Evolutionary conservation across 2,797 vertebrate genomes (phyloP).

Genomic region (Anomalospiza imberbis): DNA sequence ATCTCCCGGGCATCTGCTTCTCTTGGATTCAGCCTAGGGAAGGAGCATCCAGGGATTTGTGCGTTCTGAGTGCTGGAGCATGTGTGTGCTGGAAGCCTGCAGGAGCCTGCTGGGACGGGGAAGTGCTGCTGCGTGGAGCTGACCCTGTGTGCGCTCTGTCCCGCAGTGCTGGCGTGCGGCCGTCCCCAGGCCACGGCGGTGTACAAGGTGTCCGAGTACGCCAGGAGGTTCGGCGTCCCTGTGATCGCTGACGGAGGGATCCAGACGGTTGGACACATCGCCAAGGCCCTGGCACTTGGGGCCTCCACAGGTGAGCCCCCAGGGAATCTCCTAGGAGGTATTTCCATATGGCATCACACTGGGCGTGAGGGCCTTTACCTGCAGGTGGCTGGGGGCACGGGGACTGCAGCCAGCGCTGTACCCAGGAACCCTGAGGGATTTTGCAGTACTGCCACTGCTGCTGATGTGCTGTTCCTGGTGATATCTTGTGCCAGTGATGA

Average conservation of each 20-base stretch:
- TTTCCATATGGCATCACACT: rapidly evolving
- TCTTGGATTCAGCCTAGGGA: neutral
- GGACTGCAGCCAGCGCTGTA: neutral
- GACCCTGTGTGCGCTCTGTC: neutral
- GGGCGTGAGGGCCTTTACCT: rapidly evolving
- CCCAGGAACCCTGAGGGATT: neutral
- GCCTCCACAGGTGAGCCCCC: slow-evolving; percentile 88
- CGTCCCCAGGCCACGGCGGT: slow-evolving; percentile 95
- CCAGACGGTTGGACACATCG: slow-evolving; percentile 92
- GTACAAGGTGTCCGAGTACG: slow-evolving; percentile 98
- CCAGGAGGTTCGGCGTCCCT: slow-evolving; percentile 89
- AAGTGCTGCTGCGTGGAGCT: neutral
- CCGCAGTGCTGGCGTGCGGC: slow-evolving; percentile 90
- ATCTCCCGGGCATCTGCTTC: neutral
- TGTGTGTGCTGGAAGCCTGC: slow-evolving; percentile 36
- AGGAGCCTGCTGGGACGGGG: slow-evolving; percentile 11
- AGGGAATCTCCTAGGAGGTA: neutral
- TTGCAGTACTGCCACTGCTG: neutral
- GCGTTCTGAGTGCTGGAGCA: slow-evolving; percentile 41
- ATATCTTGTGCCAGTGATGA: slow-evolving; percentile 85
- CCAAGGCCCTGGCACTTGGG: slow-evolving; percentile 92
- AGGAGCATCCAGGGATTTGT: slow-evolving; percentile 4
- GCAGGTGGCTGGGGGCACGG: neutral
- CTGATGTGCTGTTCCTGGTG: neutral
- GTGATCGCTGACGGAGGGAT: slow-evolving; percentile 97